Evolutionary conservation across 1,140 invertebrate species (phyloP).

Genomic region (Calephelis nemesis): DNA sequence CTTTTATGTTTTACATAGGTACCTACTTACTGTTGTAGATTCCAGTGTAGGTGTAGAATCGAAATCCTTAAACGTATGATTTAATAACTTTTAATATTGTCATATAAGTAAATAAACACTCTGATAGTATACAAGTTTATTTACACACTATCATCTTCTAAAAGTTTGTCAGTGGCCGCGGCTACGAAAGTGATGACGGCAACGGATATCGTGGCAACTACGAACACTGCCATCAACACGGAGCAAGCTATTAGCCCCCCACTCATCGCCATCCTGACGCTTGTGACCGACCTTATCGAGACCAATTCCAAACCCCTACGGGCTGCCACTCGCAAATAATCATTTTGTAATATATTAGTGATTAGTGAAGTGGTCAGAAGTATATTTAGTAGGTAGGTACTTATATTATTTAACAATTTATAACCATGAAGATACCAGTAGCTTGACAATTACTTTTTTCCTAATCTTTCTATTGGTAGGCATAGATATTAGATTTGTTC

Average conservation of each 20-base stretch:
- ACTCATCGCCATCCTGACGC: conserved; percentile 33
- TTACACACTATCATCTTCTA: not conserved
- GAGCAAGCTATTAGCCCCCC: conserved; percentile 45
- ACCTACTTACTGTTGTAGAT: no score
- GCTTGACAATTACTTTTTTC: not conserved
- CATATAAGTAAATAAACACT: no score
- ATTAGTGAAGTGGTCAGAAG: no score
- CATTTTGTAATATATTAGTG: no score
- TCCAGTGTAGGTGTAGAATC: no score
- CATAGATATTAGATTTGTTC: not conserved
- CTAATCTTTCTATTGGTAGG: not conserved
- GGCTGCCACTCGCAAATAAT: no score
- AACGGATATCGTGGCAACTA: conserved; percentile 40
- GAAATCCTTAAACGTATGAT: no score
- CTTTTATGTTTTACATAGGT: no score
- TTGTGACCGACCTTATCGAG: no score
- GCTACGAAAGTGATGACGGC: conserved; percentile 43
- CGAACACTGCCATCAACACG: conserved; percentile 49
- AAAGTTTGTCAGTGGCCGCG: conserved; percentile 18
- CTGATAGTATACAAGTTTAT: not conserved
- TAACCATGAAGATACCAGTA: not conserved
- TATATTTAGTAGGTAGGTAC: not conserved
- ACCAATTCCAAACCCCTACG: no score
- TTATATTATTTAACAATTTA: not conserved
- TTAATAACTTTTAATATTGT: no score